phyloP scores from a whole-genome alignment of 1,140 invertebrate species.

The Hermetia illucens region DNA sequence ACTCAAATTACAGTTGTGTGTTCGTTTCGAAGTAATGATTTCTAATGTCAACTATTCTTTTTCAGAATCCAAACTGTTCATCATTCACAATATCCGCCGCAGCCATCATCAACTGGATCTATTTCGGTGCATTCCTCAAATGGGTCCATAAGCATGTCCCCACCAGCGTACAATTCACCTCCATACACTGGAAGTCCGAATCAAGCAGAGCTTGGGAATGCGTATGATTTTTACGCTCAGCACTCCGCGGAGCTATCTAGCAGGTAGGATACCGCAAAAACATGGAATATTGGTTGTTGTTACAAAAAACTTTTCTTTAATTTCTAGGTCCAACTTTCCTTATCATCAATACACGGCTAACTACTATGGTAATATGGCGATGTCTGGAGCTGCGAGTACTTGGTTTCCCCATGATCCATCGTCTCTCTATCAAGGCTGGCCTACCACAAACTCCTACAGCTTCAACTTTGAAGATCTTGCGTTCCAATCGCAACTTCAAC shows the following conservation, averaged over 20 bases:
- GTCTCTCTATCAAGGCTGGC: slow-evolving; percentile 25
- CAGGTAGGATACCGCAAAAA: background rate
- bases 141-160: slow-evolving; percentile 24
- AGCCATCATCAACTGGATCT: slow-evolving; percentile 27
- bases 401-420: slow-evolving; percentile 28
- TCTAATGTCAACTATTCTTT: too few relatives aligned
- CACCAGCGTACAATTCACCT: slow-evolving; percentile 24
- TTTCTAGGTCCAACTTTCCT: slow-evolving; percentile 24
- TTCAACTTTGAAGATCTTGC: slow-evolving; percentile 26
- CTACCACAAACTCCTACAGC: slow-evolving; percentile 23
- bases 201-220: too few relatives aligned
- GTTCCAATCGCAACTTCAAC: slow-evolving; percentile 25
- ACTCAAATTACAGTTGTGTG: too few relatives aligned
- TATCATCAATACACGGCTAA: slow-evolving; percentile 27
- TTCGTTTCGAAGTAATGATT: too few relatives aligned
- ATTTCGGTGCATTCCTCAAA: slow-evolving; percentile 19
- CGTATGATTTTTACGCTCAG: too few relatives aligned
- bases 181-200: too few relatives aligned
- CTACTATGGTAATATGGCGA: slow-evolving; percentile 24
- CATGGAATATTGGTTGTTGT: background rate
- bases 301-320: too few relatives aligned
- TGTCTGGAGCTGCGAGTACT: slow-evolving; percentile 14
- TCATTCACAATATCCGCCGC: slow-evolving; percentile 20
- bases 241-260: background rate
- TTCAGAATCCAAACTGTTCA: background rate